Evolutionary conservation across 2,888 invertebrate species (phyloP).

Genomic region (Stenchaetothrips biformis): DNA sequence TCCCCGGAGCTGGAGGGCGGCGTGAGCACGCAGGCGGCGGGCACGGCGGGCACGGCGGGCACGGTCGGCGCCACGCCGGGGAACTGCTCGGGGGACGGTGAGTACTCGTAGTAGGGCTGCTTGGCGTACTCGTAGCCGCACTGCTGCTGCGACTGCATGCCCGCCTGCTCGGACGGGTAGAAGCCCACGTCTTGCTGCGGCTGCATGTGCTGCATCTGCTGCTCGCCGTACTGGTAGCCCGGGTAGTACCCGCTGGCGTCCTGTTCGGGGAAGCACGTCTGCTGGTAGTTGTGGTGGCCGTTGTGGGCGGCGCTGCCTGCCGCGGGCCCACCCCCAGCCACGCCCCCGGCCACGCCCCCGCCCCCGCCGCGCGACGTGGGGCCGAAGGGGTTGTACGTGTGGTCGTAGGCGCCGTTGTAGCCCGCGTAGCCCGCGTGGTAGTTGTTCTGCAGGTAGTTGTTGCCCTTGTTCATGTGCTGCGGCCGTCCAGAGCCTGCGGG

Average conservation of each 20-base stretch:
- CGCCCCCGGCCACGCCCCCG: constrained; percentile 29
- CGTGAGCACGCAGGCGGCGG: constrained; percentile 50
- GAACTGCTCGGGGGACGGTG: constrained; percentile 44
- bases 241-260: constrained; percentile 40
- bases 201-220: constrained; percentile 39
- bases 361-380: constrained; percentile 35
- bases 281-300: constrained; percentile 44
- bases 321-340: constrained; percentile 30
- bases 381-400: constrained; percentile 34
- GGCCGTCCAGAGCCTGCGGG: constrained; percentile 5
- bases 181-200: constrained; percentile 38
- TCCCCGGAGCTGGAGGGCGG: constrained; percentile 57
- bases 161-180: constrained; percentile 29
- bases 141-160: constrained; percentile 46
- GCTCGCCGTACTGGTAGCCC: constrained; percentile 41
- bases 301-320: constrained; percentile 42
- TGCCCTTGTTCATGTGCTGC: constrained; percentile 31
- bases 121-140: constrained; percentile 55
- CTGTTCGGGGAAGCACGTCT: constrained; percentile 38
- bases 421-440: constrained; percentile 31
- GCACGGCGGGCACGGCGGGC: constrained; percentile 49
- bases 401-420: constrained; percentile 37
- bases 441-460: constrained; percentile 30
- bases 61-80: constrained; percentile 52
- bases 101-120: constrained; percentile 46